These are phyloP conservation scores for Crematogaster levior DNA, from an alignment of 2,888 invertebrate species.

Conservation along the genomic window DNA sequence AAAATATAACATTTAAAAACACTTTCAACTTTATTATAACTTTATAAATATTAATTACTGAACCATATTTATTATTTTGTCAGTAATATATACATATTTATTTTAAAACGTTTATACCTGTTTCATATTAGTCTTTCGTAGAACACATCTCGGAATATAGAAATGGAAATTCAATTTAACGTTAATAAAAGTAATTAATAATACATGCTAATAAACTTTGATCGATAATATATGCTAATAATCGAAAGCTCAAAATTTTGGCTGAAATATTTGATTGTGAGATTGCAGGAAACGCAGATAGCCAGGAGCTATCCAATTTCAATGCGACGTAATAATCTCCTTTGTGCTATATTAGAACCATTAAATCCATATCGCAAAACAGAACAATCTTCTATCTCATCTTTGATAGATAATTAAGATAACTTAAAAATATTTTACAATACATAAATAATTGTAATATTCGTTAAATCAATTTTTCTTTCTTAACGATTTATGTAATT, in stretches of 20 bases:
- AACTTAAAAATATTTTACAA: not conserved
- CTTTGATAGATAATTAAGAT: not conserved
- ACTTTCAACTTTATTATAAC: not conserved
- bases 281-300: conserved; percentile 34
- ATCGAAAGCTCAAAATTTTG: conserved; percentile 3
- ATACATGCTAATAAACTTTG: not conserved
- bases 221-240: not conserved
- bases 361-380: conserved; percentile 15
- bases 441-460: not conserved
- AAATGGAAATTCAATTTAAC: not conserved
- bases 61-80: not conserved
- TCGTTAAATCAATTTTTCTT: not conserved
- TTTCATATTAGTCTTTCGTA: not conserved
- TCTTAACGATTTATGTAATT: not conserved
- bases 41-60: not conserved
- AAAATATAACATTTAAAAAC: not conserved
- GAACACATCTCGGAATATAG: not conserved
- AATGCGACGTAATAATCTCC: conserved; percentile 12
- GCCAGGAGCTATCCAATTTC: conserved; percentile 36
- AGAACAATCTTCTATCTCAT: conserved; percentile 4
- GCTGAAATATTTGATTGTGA: conserved; percentile 7
- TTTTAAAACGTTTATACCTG: not conserved
- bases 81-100: not conserved
- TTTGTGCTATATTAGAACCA: conserved; percentile 30
- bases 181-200: not conserved